Evolutionary conservation across 2,113 vertebrate species (phyloP).

Genomic region (Jacana jacana): DNA sequence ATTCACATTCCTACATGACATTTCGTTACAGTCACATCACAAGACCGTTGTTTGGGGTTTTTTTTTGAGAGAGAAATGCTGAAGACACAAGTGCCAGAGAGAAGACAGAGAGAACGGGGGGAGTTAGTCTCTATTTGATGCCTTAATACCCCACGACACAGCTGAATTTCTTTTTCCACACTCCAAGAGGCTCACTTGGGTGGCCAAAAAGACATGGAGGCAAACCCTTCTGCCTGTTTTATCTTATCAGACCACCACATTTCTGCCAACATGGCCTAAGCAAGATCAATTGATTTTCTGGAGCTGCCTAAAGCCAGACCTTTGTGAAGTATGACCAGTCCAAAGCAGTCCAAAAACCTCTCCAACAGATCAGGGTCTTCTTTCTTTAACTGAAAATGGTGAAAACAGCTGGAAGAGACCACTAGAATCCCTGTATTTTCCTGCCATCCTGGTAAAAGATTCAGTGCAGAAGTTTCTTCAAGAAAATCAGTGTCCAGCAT

Average conservation of each 20-base stretch:
- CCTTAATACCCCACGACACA: neutral
- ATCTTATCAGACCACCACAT: neutral
- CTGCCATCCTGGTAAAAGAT: neutral
- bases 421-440: neutral
- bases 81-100: neutral
- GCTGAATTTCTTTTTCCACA: neutral
- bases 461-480: neutral
- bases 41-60: too few species aligned
- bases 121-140: neutral
- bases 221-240: neutral
- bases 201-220: neutral
- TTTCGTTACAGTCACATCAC: neutral
- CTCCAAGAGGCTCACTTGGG: neutral
- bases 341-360: neutral
- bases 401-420: neutral
- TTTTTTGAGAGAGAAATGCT: neutral
- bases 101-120: rapidly evolving
- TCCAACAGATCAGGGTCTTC: neutral
- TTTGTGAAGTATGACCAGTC: neutral
- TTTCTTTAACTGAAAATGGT: neutral
- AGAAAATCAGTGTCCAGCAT: neutral
- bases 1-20: neutral
- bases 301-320: neutral
- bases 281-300: neutral
- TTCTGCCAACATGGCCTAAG: neutral